A percentile compares a stretch with the other conserved stretches of the same genome.
phyloP scores from a whole-genome alignment of 2,113 vertebrate species.

The Triplophysa dalaica region DNA sequence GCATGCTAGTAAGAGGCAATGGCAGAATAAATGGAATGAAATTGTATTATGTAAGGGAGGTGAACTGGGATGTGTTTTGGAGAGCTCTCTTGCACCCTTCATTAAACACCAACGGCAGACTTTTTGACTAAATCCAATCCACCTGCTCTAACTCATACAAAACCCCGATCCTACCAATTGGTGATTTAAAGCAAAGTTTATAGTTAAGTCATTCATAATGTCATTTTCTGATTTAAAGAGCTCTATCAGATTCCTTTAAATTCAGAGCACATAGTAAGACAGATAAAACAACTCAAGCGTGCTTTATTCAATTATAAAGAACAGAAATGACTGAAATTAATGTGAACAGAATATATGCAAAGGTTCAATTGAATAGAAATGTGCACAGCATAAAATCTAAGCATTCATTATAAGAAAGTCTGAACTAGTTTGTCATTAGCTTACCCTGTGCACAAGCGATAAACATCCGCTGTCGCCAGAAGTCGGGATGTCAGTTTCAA shows the following conservation, averaged over 20 bases:
- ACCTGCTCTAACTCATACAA: not conserved
- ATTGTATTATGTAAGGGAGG: conserved; percentile 56
- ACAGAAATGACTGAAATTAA: no score
- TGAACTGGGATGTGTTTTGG: conserved; percentile 61
- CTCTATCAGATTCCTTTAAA: not conserved
- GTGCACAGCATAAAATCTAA: no score
- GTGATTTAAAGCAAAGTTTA: conserved; percentile 1
- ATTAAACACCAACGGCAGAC: conserved; percentile 57
- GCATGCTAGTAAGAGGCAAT: conserved; percentile 62
- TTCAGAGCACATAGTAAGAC: not conserved
- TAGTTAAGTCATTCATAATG: not conserved
- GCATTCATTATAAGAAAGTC: no score
- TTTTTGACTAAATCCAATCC: conserved; percentile 40
- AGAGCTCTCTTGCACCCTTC: conserved; percentile 62
- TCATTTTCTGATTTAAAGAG: no score
- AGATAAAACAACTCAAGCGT: no score
- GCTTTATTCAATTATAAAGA: no score
- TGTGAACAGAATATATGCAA: no score
- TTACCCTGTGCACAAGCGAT: no score
- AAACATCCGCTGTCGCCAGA: no score
- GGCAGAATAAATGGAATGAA: conserved; percentile 54
- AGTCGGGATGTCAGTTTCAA: no score
- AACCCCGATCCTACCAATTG: conserved; percentile 8
- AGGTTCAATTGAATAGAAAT: no score
- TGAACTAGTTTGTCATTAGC: no score